phyloP scores from a whole-genome alignment of 2,888 invertebrate genomes.

The Pasiphila rectangulata region DNA sequence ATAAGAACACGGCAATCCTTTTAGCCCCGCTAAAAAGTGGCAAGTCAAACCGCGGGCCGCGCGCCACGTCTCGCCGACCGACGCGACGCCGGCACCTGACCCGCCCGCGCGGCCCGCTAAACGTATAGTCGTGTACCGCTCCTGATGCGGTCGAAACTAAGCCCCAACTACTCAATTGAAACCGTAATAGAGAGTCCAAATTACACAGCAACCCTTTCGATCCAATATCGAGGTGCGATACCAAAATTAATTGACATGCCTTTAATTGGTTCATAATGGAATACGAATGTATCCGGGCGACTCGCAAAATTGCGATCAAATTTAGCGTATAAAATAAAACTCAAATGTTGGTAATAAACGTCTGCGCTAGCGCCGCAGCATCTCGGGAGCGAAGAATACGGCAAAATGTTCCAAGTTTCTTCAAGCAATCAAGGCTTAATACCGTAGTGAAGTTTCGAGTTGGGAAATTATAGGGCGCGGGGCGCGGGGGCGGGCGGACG shows the following conservation, averaged over 20 bases:
- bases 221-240: conserved; percentile 58
- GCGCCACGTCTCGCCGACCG: conserved; percentile 30
- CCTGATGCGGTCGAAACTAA: conserved; percentile 68
- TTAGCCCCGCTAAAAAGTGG: conserved; percentile 70
- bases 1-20: conserved; percentile 77
- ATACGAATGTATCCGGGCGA: conserved; percentile 39
- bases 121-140: conserved; percentile 75
- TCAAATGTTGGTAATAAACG: conserved; percentile 75
- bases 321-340: conserved; percentile 57
- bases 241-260: conserved; percentile 57
- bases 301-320: conserved; percentile 35
- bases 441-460: conserved; percentile 80
- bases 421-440: conserved; percentile 81
- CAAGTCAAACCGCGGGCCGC: conserved; percentile 57
- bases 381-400: conserved; percentile 80
- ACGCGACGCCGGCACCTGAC: conserved; percentile 36
- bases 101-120: conserved; percentile 53
- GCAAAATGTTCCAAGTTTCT: conserved; percentile 80
- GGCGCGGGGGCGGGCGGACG: conserved; percentile 59
- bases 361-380: conserved; percentile 70
- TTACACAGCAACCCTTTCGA: conserved; percentile 73
- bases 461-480: conserved; percentile 79
- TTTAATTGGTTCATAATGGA: conserved; percentile 48
- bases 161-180: conserved; percentile 77
- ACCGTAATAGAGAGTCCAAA: conserved; percentile 70